phyloP scores from a whole-genome alignment of 2,888 invertebrate genomes.

The Sinopyrophorus schimmeli region DNA sequence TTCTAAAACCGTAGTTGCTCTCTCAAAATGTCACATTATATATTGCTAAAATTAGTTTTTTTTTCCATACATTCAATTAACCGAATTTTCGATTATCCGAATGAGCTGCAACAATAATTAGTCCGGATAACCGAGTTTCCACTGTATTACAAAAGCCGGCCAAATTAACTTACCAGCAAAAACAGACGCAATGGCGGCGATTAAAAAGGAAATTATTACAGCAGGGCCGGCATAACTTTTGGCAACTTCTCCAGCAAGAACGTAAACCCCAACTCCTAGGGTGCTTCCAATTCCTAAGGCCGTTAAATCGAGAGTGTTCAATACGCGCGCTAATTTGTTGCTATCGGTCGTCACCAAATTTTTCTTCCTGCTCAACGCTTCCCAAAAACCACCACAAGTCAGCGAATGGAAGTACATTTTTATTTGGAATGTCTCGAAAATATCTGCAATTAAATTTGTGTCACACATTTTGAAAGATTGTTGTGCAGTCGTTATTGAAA shows the following conservation, averaged over 20 bases:
- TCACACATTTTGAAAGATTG: constrained; percentile 14
- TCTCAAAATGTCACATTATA: no score
- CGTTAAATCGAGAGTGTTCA: constrained; percentile 81
- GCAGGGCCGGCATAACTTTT: constrained; percentile 83
- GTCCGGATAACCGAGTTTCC: no score
- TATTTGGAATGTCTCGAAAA: constrained; percentile 4
- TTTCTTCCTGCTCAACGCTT: constrained; percentile 54
- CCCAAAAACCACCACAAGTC: constrained; percentile 40
- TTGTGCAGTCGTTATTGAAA: neutral
- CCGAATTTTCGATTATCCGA: no score
- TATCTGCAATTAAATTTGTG: constrained; percentile 5
- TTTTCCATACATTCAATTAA: no score
- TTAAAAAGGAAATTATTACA: constrained; percentile 82
- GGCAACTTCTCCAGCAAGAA: constrained; percentile 83
- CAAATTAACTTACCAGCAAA: constrained; percentile 86
- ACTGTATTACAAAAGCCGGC: no score
- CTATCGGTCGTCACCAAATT: constrained; percentile 51
- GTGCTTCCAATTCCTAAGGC: constrained; percentile 82
- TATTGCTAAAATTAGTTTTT: no score
- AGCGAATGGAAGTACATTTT: constrained; percentile 30
- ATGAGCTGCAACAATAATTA: no score
- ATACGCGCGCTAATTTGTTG: constrained; percentile 67
- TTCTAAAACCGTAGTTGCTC: no score
- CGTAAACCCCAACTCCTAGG: constrained; percentile 89
- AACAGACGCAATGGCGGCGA: constrained; percentile 88